A percentile compares a stretch with the other conserved stretches of the same genome.
Evolutionary conservation across 2,888 invertebrate species (phyloP).

Genomic region (Campopleginae sp.): DNA sequence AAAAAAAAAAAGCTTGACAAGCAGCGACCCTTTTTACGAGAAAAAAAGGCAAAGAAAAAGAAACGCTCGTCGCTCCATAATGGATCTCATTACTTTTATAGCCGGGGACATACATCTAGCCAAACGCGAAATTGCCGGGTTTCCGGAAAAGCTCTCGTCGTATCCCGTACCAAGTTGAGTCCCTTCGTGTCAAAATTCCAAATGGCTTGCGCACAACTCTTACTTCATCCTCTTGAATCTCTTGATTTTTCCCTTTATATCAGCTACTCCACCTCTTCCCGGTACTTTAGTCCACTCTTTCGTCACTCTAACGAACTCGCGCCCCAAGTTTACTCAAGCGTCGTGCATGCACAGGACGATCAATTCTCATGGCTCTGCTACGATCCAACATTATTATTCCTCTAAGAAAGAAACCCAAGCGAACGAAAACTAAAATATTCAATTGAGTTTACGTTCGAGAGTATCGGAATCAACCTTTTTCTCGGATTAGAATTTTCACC

Average conservation of each 20-base stretch:
- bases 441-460: background rate
- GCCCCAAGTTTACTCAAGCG: constrained; percentile 26
- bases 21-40: constrained; percentile 68
- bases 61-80: constrained; percentile 79
- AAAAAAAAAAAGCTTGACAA: constrained; percentile 28
- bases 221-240: constrained; percentile 49
- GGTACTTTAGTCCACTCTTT: constrained; percentile 35
- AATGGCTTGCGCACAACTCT: constrained; percentile 59
- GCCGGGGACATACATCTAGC: constrained; percentile 79
- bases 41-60: constrained; percentile 38
- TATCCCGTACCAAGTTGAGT: constrained; percentile 24
- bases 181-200: constrained; percentile 80
- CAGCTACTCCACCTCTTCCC: constrained; percentile 25
- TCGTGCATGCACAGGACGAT: constrained; percentile 18
- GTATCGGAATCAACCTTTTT: background rate
- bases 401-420: background rate
- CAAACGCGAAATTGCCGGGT: constrained; percentile 79
- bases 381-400: constrained; percentile 10
- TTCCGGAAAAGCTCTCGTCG: constrained; percentile 66
- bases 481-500: constrained; percentile 5
- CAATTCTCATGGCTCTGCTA: constrained; percentile 9
- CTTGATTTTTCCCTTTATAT: constrained; percentile 46
- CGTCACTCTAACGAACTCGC: constrained; percentile 46
- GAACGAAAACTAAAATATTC: constrained; percentile 1
- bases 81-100: constrained; percentile 84